A percentile compares a stretch with the other conserved stretches of the same genome.
phyloP scores from a whole-genome alignment of 1,140 invertebrate species.

The Drosophila obscura region DNA sequence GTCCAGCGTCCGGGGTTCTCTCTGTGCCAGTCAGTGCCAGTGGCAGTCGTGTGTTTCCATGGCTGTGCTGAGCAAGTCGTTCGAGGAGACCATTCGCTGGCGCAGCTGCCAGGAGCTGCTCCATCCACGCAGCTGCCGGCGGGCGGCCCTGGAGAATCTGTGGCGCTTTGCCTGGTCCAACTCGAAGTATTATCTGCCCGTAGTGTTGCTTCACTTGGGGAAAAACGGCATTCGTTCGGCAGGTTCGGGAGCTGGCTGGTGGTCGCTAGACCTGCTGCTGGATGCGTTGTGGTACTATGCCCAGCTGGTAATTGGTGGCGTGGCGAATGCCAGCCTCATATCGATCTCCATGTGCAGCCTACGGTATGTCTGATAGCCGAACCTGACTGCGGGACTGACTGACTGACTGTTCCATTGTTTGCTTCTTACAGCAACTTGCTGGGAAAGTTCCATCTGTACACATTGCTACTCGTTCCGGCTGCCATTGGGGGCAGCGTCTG shows the following conservation, averaged over 20 bases:
- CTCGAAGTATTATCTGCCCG: constrained; percentile 54
- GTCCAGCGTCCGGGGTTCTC: constrained; percentile 1
- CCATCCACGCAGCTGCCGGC: constrained; percentile 42
- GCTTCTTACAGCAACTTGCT: constrained; percentile 26
- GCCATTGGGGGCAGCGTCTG: constrained; percentile 38
- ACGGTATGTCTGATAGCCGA: constrained; percentile 26
- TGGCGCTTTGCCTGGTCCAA: constrained; percentile 47
- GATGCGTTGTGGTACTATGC: constrained; percentile 37
- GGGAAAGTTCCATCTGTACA: constrained; percentile 41
- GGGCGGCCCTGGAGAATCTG: constrained; percentile 28
- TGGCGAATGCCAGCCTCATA: constrained; percentile 32
- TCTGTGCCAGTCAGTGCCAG: constrained; percentile 8
- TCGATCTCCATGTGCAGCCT: constrained; percentile 38
- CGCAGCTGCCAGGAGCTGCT: constrained; percentile 46
- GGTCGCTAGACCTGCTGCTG: neutral
- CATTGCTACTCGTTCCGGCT: constrained; percentile 39
- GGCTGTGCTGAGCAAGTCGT: constrained; percentile 49
- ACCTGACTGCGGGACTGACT: no score
- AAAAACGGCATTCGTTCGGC: constrained; percentile 2
- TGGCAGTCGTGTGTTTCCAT: constrained; percentile 14
- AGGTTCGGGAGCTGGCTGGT: constrained; percentile 3
- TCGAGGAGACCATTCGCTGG: constrained; percentile 28
- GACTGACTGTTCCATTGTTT: no score
- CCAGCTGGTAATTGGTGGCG: constrained; percentile 28
- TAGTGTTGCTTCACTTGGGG: constrained; percentile 40